phyloP scores from a whole-genome alignment of 2,113 vertebrate species.

The Triplophysa dalaica region DNA sequence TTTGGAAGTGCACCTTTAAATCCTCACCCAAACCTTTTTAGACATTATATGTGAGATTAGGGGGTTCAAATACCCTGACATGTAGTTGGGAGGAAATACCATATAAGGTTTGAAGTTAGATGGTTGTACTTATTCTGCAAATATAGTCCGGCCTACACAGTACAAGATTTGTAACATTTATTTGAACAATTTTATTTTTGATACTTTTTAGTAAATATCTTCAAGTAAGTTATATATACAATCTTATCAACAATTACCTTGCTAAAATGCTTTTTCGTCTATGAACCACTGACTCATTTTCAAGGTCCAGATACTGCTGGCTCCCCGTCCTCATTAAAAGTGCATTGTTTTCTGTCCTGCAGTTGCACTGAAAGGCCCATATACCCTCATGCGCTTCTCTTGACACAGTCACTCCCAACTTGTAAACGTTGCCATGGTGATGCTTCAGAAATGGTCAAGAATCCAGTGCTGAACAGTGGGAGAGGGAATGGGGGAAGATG shows the following conservation, averaged over 20 bases:
- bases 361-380: constrained; percentile 43
- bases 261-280: background rate
- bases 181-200: too few species aligned
- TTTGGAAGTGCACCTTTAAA: too few species aligned
- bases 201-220: too few species aligned
- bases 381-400: constrained; percentile 52
- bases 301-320: constrained; percentile 41
- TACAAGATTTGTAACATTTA: too few species aligned
- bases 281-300: constrained; percentile 40
- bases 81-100: too few species aligned
- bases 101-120: too few species aligned
- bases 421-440: constrained; percentile 73
- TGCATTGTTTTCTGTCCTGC: constrained; percentile 47
- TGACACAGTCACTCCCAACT: constrained; percentile 62
- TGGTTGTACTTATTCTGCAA: too few species aligned
- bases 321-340: constrained; percentile 41
- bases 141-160: too few species aligned
- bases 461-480: constrained; percentile 67
- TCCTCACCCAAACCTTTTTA: too few species aligned
- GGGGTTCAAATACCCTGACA: too few species aligned
- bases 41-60: too few species aligned
- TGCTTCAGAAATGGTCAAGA: constrained; percentile 63
- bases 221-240: background rate
- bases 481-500: constrained; percentile 58
- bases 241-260: background rate